Conservation (phyloP, 2,888 invertebrate genomes). For the Hydropsyche betteni region DNA sequence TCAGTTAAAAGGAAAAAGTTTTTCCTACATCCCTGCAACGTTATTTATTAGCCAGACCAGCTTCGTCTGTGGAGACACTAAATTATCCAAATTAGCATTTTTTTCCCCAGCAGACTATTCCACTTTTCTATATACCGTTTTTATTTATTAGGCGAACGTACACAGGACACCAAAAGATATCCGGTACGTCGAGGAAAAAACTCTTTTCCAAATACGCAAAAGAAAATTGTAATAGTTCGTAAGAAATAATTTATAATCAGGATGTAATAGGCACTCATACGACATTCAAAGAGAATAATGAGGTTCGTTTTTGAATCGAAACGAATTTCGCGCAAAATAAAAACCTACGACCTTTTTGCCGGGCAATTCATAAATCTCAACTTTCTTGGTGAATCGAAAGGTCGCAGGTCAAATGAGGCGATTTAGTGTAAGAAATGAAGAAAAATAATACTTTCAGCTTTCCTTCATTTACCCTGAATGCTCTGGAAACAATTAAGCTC, state of each 20-base stretch:
- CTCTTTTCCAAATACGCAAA: too few species aligned
- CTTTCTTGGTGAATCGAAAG: constrained; percentile 16
- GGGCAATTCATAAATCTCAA: constrained; percentile 19
- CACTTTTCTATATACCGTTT: constrained; percentile 7
- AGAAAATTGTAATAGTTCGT: too few species aligned
- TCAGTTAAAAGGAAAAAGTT: constrained; percentile 31
- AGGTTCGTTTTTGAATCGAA: too few species aligned
- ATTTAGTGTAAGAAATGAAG: constrained; percentile 14
- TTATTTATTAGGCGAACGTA: too few species aligned
- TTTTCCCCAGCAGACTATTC: neutral
- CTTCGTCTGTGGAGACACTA: constrained; percentile 24
- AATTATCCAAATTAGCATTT: constrained; percentile 33
- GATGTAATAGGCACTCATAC: too few species aligned
- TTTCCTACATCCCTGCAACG: constrained; percentile 28
- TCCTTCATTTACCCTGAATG: neutral
- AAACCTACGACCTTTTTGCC: neutral
- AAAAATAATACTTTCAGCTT: constrained; percentile 18
- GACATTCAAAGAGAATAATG: too few species aligned
- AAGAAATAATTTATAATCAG: too few species aligned
- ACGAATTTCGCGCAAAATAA: too few species aligned
- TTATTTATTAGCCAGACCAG: constrained; percentile 31
- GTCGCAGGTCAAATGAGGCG: constrained; percentile 19
- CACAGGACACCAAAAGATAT: too few species aligned
- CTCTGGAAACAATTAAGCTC: neutral
- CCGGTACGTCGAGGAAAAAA: too few species aligned